These are phyloP conservation scores for Muschampia plurimacula DNA, from an alignment of 2,888 invertebrate genomes.

Conservation along the genomic window DNA sequence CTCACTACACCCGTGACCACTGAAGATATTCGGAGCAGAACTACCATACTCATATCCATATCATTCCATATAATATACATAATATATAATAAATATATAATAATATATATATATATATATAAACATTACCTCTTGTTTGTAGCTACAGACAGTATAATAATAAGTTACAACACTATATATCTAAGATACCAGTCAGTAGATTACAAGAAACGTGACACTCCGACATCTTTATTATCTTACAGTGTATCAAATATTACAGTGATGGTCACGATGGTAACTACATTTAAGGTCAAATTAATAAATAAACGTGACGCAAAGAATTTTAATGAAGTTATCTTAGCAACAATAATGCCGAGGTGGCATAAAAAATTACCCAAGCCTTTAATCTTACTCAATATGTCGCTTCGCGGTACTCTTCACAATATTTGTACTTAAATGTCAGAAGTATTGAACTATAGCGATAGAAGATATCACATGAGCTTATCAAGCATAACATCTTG, in stretches of 20 bases:
- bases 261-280: background rate
- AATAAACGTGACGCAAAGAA: constrained; percentile 11
- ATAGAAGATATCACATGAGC: constrained; percentile 28
- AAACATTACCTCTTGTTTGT: too few relatives aligned
- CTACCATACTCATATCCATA: too few relatives aligned
- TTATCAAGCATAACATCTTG: constrained; percentile 32
- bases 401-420: constrained; percentile 1
- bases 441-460: constrained; percentile 29
- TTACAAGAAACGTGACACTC: constrained; percentile 24
- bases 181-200: constrained; percentile 5
- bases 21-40: too few relatives aligned
- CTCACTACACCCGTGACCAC: too few relatives aligned
- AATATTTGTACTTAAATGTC: constrained; percentile 25
- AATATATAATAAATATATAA: too few relatives aligned
- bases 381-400: constrained; percentile 5
- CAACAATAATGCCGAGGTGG: background rate
- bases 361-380: background rate
- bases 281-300: constrained; percentile 19
- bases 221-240: constrained; percentile 16
- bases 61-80: too few relatives aligned
- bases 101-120: too few relatives aligned
- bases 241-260: constrained; percentile 2
- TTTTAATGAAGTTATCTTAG: constrained; percentile 6
- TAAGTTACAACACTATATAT: background rate
- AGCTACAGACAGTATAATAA: background rate